phyloP scores from a whole-genome alignment of 2,888 invertebrate species.

The Ramazzottius varieornatus region DNA sequence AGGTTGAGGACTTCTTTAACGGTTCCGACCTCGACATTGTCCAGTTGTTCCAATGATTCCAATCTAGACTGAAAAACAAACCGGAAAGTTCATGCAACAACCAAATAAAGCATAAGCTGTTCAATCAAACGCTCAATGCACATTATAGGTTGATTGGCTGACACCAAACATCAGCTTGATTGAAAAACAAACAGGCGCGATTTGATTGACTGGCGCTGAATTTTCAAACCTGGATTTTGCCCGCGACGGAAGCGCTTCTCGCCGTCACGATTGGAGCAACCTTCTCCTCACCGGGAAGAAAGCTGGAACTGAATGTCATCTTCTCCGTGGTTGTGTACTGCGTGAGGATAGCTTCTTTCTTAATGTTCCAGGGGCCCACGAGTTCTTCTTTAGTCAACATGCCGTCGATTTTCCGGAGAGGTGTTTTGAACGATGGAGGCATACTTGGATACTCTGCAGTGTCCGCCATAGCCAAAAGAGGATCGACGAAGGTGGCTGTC shows the following conservation, averaged over 20 bases:
- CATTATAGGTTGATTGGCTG: not conserved
- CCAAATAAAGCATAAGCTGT: not conserved
- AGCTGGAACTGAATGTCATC: conserved; percentile 64
- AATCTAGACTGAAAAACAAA: not conserved
- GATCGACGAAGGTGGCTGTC: not conserved
- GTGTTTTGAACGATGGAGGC: not conserved
- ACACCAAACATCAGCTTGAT: not conserved
- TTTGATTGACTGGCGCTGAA: too few relatives aligned
- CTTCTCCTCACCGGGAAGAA: conserved; percentile 43
- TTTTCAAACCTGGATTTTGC: not conserved
- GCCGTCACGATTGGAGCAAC: not conserved
- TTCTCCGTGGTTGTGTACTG: conserved; percentile 81
- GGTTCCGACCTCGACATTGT: conserved; percentile 58
- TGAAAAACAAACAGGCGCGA: too few relatives aligned
- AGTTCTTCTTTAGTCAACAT: not conserved
- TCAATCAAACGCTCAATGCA: not conserved
- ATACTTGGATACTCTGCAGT: too few relatives aligned
- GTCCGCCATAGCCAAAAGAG: not conserved
- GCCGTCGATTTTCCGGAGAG: not conserved
- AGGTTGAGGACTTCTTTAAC: conserved; percentile 62
- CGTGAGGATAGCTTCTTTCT: conserved; percentile 47
- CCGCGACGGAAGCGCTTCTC: not conserved
- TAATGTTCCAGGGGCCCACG: conserved; percentile 40
- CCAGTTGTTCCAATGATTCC: conserved; percentile 56
- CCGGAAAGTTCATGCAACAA: not conserved